A percentile compares a stretch with the other conserved stretches of the same genome.
These are phyloP conservation scores for Orchesellides sinensis DNA, from an alignment of 2,888 invertebrate genomes.

Conservation along the genomic window DNA sequence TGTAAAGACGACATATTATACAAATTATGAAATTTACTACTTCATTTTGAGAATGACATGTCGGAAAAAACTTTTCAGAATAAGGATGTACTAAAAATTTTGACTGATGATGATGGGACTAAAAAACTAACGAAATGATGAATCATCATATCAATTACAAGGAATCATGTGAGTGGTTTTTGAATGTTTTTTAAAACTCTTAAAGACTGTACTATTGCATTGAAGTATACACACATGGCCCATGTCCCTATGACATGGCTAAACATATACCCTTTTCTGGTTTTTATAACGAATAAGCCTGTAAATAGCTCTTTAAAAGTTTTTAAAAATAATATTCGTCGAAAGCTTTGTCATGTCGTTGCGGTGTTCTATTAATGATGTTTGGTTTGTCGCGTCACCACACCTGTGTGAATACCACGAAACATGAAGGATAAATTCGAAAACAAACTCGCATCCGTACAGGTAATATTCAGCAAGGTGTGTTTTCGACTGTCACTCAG, in stretches of 20 bases:
- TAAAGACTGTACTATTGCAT: background rate
- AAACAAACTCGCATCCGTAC: background rate
- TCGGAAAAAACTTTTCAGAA: background rate
- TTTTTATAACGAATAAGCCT: background rate
- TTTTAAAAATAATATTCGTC: conserved; percentile 24
- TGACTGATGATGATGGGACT: conserved; percentile 5
- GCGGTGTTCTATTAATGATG: background rate
- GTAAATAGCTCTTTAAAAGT: conserved; percentile 4
- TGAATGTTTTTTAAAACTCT: background rate
- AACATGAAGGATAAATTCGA: background rate
- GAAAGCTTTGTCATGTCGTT: conserved; percentile 50
- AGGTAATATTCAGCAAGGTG: background rate
- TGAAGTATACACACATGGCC: background rate
- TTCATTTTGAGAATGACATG: conserved; percentile 11
- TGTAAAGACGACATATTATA: background rate
- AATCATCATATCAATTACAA: conserved; percentile 7
- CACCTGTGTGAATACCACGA: conserved; percentile 32
- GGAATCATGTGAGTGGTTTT: background rate
- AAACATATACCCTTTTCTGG: background rate
- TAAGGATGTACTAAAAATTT: conserved; percentile 1
- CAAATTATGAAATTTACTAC: conserved; percentile 2
- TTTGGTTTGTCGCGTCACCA: conserved; percentile 33
- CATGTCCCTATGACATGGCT: background rate
- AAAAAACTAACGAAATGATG: no score
- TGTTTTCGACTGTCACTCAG: background rate